Percentiles rank a stretch among this genome's conserved stretches.
Evolutionary conservation across 2,888 invertebrate species (phyloP).

Genomic region (Diplolepis rosae): DNA sequence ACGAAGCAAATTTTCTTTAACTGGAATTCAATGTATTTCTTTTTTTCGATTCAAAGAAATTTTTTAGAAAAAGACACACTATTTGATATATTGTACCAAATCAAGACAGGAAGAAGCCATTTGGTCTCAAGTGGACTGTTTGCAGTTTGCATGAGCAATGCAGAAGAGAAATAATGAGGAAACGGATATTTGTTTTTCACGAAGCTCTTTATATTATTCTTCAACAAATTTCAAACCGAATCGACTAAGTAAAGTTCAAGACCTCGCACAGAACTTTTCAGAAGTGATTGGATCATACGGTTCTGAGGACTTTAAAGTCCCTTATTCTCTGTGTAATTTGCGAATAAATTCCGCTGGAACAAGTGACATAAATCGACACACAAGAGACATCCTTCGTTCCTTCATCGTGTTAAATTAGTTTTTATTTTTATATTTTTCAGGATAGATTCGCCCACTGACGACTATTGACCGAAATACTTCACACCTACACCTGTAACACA

Average conservation of each 20-base stretch:
- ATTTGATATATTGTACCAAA: no score
- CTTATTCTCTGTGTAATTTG: not conserved
- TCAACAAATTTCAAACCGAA: not conserved
- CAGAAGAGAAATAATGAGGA: not conserved
- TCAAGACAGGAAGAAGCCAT: not conserved
- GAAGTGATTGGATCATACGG: slow-evolving; percentile 3
- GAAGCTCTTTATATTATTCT: not conserved
- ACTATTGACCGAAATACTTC: not conserved
- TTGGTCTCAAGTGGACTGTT: not conserved
- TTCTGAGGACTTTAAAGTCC: not conserved
- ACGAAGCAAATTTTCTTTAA: no score
- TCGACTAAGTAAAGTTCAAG: not conserved
- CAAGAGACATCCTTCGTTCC: not conserved
- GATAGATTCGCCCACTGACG: not conserved
- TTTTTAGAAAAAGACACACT: no score
- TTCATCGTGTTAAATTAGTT: not conserved
- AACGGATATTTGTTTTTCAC: not conserved
- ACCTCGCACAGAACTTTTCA: not conserved
- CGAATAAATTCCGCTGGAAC: not conserved
- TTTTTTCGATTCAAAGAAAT: no score
- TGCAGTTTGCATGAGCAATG: not conserved
- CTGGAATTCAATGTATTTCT: no score
- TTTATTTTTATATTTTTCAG: not conserved
- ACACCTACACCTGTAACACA: no score
- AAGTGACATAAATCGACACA: slow-evolving; percentile 1